Evolutionary conservation across 2,113 vertebrate species (phyloP).

Genomic region (Enhydra lutris): DNA sequence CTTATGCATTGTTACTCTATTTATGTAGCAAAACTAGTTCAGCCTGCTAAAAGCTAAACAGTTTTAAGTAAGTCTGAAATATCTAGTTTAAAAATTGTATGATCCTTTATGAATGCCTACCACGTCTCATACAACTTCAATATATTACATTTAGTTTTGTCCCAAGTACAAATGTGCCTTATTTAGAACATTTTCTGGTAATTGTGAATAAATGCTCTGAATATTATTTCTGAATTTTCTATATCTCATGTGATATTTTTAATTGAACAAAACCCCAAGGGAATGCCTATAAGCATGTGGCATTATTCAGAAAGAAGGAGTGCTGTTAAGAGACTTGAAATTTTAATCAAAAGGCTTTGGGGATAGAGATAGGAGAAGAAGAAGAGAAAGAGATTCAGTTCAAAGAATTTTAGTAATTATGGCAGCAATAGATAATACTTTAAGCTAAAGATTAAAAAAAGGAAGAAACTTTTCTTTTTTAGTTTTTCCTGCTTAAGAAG

Average conservation of each 20-base stretch:
- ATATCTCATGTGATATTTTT: neutral
- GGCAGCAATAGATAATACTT: neutral
- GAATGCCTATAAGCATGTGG: neutral
- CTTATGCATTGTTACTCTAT: neutral
- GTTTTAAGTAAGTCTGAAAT: neutral
- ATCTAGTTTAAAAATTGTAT: neutral
- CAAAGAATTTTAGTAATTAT: constrained; percentile 31
- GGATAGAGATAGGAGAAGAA: neutral
- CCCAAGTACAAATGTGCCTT: neutral
- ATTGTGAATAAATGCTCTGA: neutral
- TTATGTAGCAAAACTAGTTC: neutral
- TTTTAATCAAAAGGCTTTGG: constrained; percentile 34
- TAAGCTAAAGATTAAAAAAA: neutral
- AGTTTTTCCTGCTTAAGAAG: neutral
- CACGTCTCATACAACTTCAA: neutral
- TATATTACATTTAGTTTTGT: neutral
- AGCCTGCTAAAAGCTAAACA: neutral
- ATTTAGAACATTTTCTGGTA: neutral
- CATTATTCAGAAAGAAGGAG: neutral
- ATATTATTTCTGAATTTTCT: neutral
- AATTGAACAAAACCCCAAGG: constrained; percentile 25
- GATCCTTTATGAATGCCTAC: neutral
- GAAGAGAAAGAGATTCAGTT: neutral
- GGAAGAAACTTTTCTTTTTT: neutral
- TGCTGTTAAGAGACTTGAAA: constrained; percentile 6